Percentiles rank a stretch among this genome's conserved stretches.
Conservation (phyloP, 2,888 invertebrate species). For the Oxytorus armatus region DNA sequence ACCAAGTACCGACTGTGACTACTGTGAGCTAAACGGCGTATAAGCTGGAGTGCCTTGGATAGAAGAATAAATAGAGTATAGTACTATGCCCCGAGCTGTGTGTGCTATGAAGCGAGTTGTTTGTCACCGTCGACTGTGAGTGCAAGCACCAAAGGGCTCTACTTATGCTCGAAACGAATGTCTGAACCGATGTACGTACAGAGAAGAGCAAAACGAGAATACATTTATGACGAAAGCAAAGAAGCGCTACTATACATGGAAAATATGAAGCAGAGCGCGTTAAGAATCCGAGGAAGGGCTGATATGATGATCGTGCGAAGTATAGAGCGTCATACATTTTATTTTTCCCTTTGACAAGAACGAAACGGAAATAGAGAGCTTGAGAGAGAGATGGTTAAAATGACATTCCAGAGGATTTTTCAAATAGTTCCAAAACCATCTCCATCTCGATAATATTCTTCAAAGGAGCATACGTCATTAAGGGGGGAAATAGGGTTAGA, state of each 20-base stretch:
- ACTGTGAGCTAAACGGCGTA: neutral
- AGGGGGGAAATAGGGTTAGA: too few species aligned
- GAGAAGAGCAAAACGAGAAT: neutral
- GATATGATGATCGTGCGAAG: constrained; percentile 24
- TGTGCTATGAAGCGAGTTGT: neutral
- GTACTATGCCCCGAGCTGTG: too few species aligned
- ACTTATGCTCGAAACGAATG: neutral
- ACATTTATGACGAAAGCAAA: constrained; percentile 28
- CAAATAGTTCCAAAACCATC: too few species aligned
- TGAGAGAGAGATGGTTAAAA: neutral
- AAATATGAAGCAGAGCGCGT: constrained; percentile 1
- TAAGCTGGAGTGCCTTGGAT: neutral
- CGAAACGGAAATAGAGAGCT: neutral
- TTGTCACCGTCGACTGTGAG: constrained; percentile 13
- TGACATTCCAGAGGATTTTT: too few species aligned
- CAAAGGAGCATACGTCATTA: too few species aligned
- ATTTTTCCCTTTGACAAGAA: constrained; percentile 19
- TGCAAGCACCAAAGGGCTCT: constrained; percentile 10
- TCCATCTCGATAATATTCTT: too few species aligned
- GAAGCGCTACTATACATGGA: constrained; percentile 4
- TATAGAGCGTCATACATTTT: neutral
- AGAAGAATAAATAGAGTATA: too few species aligned
- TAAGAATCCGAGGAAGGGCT: neutral
- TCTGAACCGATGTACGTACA: neutral
- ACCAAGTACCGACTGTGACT: neutral